Evolutionary conservation across 1,140 invertebrate genomes (phyloP).

Genomic region (Tenebrio molitor): DNA sequence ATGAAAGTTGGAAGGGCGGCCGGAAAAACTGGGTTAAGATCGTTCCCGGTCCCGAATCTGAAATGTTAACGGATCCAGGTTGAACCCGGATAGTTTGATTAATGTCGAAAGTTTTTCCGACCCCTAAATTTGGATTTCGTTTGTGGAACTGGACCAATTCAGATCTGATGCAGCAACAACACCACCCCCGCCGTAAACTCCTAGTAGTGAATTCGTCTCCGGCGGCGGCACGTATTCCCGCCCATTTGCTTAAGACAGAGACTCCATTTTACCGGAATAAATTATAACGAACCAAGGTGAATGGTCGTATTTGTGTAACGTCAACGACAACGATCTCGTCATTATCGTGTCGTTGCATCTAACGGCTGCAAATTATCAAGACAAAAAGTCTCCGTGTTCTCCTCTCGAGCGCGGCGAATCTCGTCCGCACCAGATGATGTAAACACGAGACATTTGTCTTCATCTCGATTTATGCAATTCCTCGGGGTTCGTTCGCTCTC

Average conservation of each 20-base stretch:
- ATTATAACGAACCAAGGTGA: conserved; percentile 23
- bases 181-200: no score
- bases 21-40: conserved; percentile 1
- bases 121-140: no score
- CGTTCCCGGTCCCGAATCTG: not conserved
- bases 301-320: conserved; percentile 30
- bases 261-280: conserved; percentile 29
- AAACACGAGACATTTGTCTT: conserved; percentile 26
- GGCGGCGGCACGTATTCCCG: conserved; percentile 3
- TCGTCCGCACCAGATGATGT: conserved; percentile 12
- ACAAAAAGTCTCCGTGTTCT: not conserved
- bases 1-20: not conserved
- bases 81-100: no score
- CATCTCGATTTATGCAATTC: conserved; percentile 24
- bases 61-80: no score
- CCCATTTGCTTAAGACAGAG: conserved; percentile 18
- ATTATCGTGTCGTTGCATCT: conserved; percentile 37
- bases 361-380: conserved; percentile 30
- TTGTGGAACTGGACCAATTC: no score
- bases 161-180: no score
- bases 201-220: no score
- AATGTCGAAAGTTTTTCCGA: no score
- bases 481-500: conserved; percentile 14
- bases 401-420: not conserved
- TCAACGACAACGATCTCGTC: conserved; percentile 25